Evolutionary conservation across 2,113 vertebrate species (phyloP).

Genomic region (Ariopsis seemanni): DNA sequence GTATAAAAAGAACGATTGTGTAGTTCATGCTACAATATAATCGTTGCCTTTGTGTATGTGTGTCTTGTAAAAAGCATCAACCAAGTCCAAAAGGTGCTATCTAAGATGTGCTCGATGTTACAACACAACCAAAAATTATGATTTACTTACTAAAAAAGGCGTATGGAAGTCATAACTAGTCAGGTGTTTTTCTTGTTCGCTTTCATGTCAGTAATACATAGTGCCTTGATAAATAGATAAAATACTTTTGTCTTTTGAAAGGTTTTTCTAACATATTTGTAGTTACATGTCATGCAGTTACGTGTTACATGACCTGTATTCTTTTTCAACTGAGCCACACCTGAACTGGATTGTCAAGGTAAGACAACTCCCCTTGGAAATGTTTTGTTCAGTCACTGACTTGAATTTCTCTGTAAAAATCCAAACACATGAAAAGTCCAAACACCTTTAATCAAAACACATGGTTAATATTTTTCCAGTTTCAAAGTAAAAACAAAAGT

Average conservation of each 20-base stretch:
- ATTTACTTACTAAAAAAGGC: background rate
- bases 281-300: background rate
- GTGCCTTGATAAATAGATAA: background rate
- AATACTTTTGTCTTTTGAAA: background rate
- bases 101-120: background rate
- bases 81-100: background rate
- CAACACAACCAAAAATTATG: background rate
- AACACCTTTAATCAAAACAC: background rate
- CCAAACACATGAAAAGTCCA: background rate
- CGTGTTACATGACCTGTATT: background rate
- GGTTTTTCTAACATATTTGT: background rate
- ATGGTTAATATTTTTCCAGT: background rate
- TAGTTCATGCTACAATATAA: background rate
- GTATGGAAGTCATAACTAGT: too few species aligned
- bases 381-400: background rate
- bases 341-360: conserved; percentile 64
- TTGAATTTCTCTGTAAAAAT: background rate
- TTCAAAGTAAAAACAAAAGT: background rate
- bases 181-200: background rate
- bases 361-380: conserved; percentile 44
- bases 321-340: conserved; percentile 53
- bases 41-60: background rate
- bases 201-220: background rate
- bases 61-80: background rate
- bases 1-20: background rate